These are phyloP conservation scores for Pseudococcus jackbeardsleyi DNA, from an alignment of 2,888 invertebrate genomes.

Conservation along the genomic window DNA sequence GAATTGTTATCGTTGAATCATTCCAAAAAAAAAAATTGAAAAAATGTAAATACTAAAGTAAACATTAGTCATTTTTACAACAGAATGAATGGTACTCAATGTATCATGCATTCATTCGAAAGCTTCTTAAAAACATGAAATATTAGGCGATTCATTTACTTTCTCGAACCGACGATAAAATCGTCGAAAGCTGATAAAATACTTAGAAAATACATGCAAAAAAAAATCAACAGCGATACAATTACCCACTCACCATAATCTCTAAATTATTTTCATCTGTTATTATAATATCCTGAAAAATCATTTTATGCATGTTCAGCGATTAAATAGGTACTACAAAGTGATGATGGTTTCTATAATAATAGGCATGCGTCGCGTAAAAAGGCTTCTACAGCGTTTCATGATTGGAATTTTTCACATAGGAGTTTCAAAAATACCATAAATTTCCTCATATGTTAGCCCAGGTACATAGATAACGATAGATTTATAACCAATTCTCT, in stretches of 20 bases:
- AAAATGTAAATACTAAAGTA: background rate
- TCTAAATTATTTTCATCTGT: slow-evolving; percentile 59
- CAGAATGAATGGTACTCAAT: background rate
- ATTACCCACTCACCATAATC: slow-evolving; percentile 62
- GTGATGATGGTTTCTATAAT: background rate
- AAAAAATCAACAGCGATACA: background rate
- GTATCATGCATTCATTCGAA: background rate
- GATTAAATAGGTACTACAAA: slow-evolving; percentile 3
- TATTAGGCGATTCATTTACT: background rate
- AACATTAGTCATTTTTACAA: background rate
- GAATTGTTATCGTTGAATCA: background rate
- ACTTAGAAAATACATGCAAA: slow-evolving; percentile 16
- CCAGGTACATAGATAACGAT: background rate
- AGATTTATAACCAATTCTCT: background rate
- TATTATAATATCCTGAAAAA: slow-evolving; percentile 60
- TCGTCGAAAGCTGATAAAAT: background rate
- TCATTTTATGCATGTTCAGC: slow-evolving; percentile 31
- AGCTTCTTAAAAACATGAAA: background rate
- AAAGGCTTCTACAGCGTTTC: slow-evolving; percentile 18
- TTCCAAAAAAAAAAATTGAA: background rate
- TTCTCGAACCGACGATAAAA: background rate
- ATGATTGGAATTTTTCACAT: background rate
- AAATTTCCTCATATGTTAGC: background rate
- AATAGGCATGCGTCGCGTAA: background rate
- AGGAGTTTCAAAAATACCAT: background rate